Base-by-base conservation (phyloP, 2,113 vertebrate species). In the Myiozetetes cayanensis region DNA sequence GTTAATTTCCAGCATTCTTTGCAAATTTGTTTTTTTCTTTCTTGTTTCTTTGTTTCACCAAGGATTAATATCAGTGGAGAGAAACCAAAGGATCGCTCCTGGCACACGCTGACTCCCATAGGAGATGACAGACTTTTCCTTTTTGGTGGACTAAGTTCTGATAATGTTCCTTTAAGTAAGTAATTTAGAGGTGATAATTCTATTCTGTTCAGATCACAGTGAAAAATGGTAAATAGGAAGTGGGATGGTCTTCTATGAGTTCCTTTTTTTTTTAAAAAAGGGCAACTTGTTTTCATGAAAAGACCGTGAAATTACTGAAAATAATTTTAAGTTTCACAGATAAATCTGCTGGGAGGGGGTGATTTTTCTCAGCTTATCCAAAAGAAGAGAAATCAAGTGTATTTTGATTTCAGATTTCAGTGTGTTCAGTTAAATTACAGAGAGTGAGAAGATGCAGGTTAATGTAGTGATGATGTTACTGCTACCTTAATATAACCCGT, bases 121-220 rank as follows among this genome's bases (percentile, higher is more conserved):
- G 98, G 98, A 68, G 98, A 99, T 44, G 97, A 95, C 90, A 97
- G 98, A 49, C 97, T 99, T 72, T 99, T 99, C 87, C 96, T 99
- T 58, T 99, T 99, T 96, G 99, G 99, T 84, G 99, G 99, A 67
- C 97, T 99, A 85, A 99, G 99, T 91, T 97, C 98, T 56, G 98
- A 99, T 89, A 99, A 99, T 96, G 98, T 98, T 96, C 99, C 99
- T 76, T 96, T 99, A 98, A 99, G 99, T 99, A 96, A 98, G 98
- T 98, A 61, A 65, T 39, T 28, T 0, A 10, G 19, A 79, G 35
- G 9, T 72, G 17, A 1, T 61, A 1, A 31, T 39, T 50, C 9
- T 41, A 0, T 27, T 33, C 14, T 56, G 55, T 46, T 50, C 10
- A 56, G 5, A 24, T 79, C 44, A 35, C 41, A 49, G 65, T 17